Percentiles rank a stretch among this genome's conserved stretches.
These are phyloP conservation scores for Drosophila tripunctata DNA, from an alignment of 2,888 invertebrate genomes.

Conservation along the genomic window DNA sequence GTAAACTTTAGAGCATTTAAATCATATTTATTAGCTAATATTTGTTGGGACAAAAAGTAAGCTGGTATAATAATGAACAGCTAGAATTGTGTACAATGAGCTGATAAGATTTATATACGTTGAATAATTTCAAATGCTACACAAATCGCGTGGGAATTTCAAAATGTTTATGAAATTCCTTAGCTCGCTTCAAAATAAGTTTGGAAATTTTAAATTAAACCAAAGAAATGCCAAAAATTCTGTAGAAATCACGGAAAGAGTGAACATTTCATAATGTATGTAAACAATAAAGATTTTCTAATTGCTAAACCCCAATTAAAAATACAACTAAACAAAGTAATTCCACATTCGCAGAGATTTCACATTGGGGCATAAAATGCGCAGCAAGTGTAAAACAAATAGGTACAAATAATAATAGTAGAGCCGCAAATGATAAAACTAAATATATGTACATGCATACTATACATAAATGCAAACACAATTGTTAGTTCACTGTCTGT, in stretches of 20 bases:
- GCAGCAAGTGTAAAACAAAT: slow-evolving; percentile 18
- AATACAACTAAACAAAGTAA: slow-evolving; percentile 6
- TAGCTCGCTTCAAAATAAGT: not conserved
- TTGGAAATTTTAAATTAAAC: slow-evolving; percentile 1
- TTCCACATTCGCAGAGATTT: slow-evolving; percentile 10
- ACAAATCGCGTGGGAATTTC: not conserved
- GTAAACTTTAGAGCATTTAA: not conserved
- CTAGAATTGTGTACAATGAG: not conserved
- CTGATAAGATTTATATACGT: slow-evolving; percentile 24
- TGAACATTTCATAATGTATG: not conserved
- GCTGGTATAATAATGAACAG: slow-evolving; percentile 20
- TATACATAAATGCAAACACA: slow-evolving; percentile 18
- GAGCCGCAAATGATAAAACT: slow-evolving; percentile 41
- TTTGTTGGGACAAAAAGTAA: slow-evolving; percentile 5
- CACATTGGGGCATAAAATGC: slow-evolving; percentile 27
- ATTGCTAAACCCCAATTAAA: slow-evolving; percentile 3
- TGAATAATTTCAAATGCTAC: not conserved
- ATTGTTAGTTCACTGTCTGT: slow-evolving; percentile 3
- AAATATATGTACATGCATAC: too few species aligned
- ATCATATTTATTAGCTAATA: slow-evolving; percentile 1
- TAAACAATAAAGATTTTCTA: slow-evolving; percentile 7
- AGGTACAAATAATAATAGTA: slow-evolving; percentile 2
- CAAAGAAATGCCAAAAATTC: slow-evolving; percentile 20
- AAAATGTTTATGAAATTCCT: slow-evolving; percentile 2
- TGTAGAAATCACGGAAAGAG: not conserved